phyloP scores from a whole-genome alignment of 2,797 vertebrate species.

The Petrocephalus sullivani region DNA sequence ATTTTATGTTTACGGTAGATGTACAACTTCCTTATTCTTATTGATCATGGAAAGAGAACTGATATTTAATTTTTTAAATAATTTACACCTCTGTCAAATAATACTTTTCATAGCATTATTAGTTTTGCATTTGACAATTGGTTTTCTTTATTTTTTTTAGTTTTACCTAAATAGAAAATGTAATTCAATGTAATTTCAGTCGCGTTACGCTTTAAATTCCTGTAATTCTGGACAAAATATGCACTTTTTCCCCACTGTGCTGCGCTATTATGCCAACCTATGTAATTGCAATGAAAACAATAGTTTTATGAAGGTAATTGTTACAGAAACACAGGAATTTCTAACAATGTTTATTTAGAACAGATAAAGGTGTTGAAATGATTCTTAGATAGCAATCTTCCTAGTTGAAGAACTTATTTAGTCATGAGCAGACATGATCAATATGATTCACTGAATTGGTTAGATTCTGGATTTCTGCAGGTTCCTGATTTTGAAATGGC shows the following conservation, averaged over 20 bases:
- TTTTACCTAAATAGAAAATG: background rate
- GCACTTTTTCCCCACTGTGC: background rate
- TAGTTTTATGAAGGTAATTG: background rate
- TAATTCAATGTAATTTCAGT: background rate
- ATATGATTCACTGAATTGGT: background rate
- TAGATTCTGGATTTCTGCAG: background rate
- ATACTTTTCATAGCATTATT: background rate
- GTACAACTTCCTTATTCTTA: background rate
- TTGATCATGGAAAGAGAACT: background rate
- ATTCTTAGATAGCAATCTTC: background rate
- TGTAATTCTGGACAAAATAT: background rate
- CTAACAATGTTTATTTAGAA: background rate
- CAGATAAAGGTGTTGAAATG: background rate
- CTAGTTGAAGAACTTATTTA: background rate
- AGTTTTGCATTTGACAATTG: background rate
- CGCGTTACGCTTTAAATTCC: background rate
- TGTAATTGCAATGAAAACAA: background rate
- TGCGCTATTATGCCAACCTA: background rate
- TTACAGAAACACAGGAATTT: background rate
- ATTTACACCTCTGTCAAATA: background rate
- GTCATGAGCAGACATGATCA: background rate
- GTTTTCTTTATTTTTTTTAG: background rate
- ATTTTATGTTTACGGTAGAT: background rate
- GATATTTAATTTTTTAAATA: background rate
- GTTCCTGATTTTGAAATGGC: background rate